Conservation (phyloP, 2,888 invertebrate species). For the Erebia palarica region DNA sequence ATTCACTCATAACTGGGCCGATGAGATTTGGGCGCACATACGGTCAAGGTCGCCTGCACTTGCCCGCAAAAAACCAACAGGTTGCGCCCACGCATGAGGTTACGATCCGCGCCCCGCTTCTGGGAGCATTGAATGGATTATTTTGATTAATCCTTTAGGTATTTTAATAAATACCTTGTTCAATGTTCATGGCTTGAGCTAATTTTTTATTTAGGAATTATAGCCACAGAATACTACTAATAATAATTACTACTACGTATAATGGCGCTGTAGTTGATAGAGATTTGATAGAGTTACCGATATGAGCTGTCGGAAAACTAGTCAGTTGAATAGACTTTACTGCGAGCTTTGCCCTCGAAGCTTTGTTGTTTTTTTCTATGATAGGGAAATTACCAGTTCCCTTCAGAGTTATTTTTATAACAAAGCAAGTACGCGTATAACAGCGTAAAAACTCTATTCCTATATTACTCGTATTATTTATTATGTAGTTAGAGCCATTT, state of each 20-base stretch:
- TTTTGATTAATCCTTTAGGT: conserved; percentile 30
- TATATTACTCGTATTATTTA: neutral
- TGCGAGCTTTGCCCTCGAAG: conserved; percentile 2
- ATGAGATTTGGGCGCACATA: conserved; percentile 58
- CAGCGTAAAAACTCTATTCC: neutral
- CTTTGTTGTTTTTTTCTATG: neutral
- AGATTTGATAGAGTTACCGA: neutral
- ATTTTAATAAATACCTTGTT: neutral
- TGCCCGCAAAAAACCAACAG: conserved; percentile 74
- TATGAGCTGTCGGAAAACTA: neutral
- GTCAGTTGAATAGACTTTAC: conserved; percentile 5
- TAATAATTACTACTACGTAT: no score
- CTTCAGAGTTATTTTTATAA: neutral
- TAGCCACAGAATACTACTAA: no score
- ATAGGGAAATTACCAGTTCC: neutral
- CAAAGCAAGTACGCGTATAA: neutral
- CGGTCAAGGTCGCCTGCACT: conserved; percentile 78
- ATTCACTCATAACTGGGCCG: conserved; percentile 44
- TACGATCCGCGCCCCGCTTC: conserved; percentile 39
- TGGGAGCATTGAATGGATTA: conserved; percentile 36
- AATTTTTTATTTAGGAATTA: conserved; percentile 8
- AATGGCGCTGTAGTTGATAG: no score
- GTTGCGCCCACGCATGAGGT: conserved; percentile 67
- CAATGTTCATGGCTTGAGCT: neutral
- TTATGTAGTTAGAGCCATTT: neutral